Percentiles rank a stretch among this genome's conserved stretches.
Conservation (phyloP, 2,888 invertebrate genomes). For the Busseola fusca region DNA sequence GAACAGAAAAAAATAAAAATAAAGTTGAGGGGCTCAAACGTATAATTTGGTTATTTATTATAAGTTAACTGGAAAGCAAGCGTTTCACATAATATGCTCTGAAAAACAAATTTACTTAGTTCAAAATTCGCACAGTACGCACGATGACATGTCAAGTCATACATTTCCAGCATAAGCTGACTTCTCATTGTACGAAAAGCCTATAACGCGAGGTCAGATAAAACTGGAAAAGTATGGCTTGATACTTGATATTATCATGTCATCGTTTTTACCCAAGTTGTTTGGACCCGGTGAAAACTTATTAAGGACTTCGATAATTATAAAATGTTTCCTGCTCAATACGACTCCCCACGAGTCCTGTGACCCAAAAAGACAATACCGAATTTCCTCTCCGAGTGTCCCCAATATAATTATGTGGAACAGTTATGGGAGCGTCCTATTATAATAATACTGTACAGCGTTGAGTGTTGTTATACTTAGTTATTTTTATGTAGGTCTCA, state of each 20-base stretch:
- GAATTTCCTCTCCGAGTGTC: conserved; percentile 46
- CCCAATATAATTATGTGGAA: conserved; percentile 51
- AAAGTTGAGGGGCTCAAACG: not conserved
- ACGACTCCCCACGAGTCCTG: conserved; percentile 36
- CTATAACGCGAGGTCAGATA: not conserved
- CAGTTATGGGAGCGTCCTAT: conserved; percentile 45
- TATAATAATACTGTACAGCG: conserved; percentile 46
- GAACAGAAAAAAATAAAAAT: not conserved
- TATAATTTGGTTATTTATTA: not conserved
- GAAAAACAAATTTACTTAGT: not conserved
- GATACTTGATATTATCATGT: not conserved
- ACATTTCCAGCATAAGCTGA: not conserved
- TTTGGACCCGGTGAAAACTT: conserved; percentile 8
- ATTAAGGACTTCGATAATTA: conserved; percentile 45
- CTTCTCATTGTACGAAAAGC: not conserved
- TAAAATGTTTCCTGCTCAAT: conserved; percentile 47
- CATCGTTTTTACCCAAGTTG: not conserved
- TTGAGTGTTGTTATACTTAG: conserved; percentile 12
- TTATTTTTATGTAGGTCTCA: conserved; percentile 37
- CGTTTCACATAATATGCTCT: not conserved
- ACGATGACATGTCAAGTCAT: not conserved
- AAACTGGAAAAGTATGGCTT: not conserved
- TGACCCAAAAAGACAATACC: conserved; percentile 52
- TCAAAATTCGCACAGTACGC: not conserved
- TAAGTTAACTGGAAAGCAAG: not conserved